These are phyloP conservation scores for Nasua narica DNA, from an alignment of 2,797 vertebrate species.

Conservation along the genomic window DNA sequence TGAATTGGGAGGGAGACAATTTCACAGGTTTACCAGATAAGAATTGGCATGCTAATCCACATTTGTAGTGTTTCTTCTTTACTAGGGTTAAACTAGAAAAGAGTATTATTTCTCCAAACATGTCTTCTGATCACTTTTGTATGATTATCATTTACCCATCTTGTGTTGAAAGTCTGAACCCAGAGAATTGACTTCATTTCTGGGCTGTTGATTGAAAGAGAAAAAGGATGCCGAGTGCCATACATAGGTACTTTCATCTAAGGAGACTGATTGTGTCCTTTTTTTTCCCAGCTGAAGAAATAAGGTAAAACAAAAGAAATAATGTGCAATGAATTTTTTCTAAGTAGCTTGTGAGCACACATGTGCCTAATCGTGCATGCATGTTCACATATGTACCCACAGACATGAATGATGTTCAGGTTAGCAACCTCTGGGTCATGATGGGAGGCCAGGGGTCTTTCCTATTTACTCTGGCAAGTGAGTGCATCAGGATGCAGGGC, in stretches of 20 bases:
- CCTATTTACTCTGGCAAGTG: background rate
- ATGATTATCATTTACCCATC: background rate
- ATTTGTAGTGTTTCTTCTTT: background rate
- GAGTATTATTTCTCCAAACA: background rate
- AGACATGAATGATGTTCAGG: background rate
- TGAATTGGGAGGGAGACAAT: background rate
- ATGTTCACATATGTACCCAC: background rate
- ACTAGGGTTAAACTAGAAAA: background rate
- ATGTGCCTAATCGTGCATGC: background rate
- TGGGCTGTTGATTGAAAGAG: background rate
- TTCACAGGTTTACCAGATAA: background rate
- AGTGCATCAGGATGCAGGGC: background rate
- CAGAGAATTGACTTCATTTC: slow-evolving; percentile 17
- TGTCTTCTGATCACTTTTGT: background rate
- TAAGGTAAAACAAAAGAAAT: background rate
- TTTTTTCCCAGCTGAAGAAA: background rate
- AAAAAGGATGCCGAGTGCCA: background rate
- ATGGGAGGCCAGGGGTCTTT: background rate
- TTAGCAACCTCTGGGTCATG: background rate
- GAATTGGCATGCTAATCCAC: background rate
- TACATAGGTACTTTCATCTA: background rate
- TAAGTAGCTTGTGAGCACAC: background rate
- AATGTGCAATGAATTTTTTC: background rate
- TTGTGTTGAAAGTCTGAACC: background rate
- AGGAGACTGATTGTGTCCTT: background rate